These are phyloP conservation scores for Stenurella melanura DNA, from an alignment of 2,888 invertebrate species.

Conservation along the genomic window DNA sequence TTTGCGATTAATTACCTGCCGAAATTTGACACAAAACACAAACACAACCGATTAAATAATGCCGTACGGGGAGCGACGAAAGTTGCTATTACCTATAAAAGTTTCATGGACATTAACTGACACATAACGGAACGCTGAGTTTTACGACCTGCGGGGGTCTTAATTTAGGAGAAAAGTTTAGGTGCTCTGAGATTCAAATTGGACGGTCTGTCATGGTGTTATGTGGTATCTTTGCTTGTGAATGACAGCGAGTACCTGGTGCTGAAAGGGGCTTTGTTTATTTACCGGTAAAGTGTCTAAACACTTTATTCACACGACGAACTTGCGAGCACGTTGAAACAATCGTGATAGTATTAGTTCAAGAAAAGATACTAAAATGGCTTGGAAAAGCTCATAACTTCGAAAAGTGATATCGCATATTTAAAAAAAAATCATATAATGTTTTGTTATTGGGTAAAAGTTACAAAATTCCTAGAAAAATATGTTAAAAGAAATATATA, in stretches of 20 bases:
- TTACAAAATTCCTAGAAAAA: too few relatives aligned
- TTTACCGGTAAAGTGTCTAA: too few relatives aligned
- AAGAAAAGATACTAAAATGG: too few relatives aligned
- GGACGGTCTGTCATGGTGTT: neutral
- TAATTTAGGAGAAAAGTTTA: neutral
- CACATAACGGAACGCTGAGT: neutral
- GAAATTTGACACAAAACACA: constrained; percentile 7
- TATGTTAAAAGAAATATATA: too few relatives aligned
- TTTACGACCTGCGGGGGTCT: neutral
- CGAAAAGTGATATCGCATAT: too few relatives aligned
- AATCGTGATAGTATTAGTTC: too few relatives aligned
- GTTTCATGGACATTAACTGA: neutral
- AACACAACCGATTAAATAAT: neutral
- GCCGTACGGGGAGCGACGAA: neutral
- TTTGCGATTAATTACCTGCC: constrained; percentile 7
- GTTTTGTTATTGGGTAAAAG: too few relatives aligned
- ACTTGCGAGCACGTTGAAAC: too few relatives aligned
- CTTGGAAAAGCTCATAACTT: too few relatives aligned
- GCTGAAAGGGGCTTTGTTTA: neutral
- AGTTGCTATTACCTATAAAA: neutral
- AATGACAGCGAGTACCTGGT: neutral
- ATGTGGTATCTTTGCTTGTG: neutral
- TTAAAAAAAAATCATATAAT: too few relatives aligned
- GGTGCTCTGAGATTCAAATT: neutral
- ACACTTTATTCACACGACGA: too few relatives aligned